Conservation (phyloP, 2,888 invertebrate species). For the Drosophila subsilvestris region DNA sequence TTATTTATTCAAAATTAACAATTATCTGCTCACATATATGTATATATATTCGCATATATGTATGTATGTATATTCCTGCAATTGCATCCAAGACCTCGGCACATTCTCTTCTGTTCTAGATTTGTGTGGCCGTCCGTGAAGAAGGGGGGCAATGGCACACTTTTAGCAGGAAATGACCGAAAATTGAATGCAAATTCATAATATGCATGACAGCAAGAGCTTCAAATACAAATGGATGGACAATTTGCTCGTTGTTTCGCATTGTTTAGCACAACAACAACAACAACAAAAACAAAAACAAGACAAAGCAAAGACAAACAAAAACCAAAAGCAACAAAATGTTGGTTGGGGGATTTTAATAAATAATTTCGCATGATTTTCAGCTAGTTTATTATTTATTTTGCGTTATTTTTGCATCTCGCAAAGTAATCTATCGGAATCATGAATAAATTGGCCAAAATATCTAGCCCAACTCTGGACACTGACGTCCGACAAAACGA, state of each 20-base stretch:
- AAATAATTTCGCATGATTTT: slow-evolving; percentile 66
- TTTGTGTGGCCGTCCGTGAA: background rate
- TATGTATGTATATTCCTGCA: no score
- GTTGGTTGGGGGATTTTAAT: no score
- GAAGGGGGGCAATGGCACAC: slow-evolving; percentile 12
- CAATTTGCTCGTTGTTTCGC: slow-evolving; percentile 60
- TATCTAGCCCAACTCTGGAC: background rate
- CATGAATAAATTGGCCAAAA: slow-evolving; percentile 60
- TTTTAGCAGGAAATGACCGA: slow-evolving; percentile 47
- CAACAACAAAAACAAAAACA: background rate
- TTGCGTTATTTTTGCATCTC: slow-evolving; percentile 39
- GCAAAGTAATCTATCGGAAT: slow-evolving; percentile 47
- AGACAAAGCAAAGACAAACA: background rate
- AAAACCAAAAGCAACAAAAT: no score
- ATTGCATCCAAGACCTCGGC: no score
- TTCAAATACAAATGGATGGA: slow-evolving; percentile 38
- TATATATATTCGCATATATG: no score
- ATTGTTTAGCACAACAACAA: slow-evolving; percentile 25
- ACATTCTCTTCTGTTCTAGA: background rate
- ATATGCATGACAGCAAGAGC: slow-evolving; percentile 13
- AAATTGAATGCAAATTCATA: slow-evolving; percentile 57
- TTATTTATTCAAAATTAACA: no score
- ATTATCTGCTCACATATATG: no score
- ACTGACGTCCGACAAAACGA: slow-evolving; percentile 17
- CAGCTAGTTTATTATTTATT: slow-evolving; percentile 26